phyloP scores from a whole-genome alignment of 2,888 invertebrate species.

The Andrena marginata region DNA sequence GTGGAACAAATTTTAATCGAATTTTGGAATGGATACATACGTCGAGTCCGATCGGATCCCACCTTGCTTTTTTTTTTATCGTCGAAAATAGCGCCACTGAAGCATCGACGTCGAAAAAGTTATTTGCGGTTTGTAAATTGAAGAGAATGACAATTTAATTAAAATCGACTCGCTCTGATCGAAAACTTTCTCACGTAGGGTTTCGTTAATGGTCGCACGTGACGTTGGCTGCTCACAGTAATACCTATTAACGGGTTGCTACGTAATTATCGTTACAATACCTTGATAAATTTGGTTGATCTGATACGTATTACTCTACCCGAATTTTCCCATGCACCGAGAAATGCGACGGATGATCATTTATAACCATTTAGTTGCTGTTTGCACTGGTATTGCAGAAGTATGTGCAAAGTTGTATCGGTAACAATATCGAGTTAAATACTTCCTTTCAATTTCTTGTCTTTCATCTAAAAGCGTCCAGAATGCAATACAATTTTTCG shows the following conservation, averaged over 20 bases:
- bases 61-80: background rate
- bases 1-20: background rate
- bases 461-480: no score
- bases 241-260: slow-evolving; percentile 68
- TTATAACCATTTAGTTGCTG: background rate
- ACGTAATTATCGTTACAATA: slow-evolving; percentile 67
- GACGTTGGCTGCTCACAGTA: slow-evolving; percentile 46
- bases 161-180: slow-evolving; percentile 52
- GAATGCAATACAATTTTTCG: no score
- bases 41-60: background rate
- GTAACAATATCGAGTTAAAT: no score
- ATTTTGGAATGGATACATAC: background rate
- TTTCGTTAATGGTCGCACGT: slow-evolving; percentile 64
- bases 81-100: slow-evolving; percentile 3
- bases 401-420: no score
- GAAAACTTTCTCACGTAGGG: slow-evolving; percentile 56
- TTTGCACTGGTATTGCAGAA: background rate
- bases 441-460: no score
- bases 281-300: slow-evolving; percentile 58
- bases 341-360: slow-evolving; percentile 33
- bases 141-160: slow-evolving; percentile 58
- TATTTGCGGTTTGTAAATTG: slow-evolving; percentile 41
- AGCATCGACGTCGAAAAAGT: background rate
- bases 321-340: slow-evolving; percentile 30
- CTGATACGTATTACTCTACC: slow-evolving; percentile 45